Percentiles rank a stretch among this genome's conserved stretches.
Evolutionary conservation across 2,113 vertebrate genomes (phyloP).

Genomic region (Microcebus griseorufus): DNA sequence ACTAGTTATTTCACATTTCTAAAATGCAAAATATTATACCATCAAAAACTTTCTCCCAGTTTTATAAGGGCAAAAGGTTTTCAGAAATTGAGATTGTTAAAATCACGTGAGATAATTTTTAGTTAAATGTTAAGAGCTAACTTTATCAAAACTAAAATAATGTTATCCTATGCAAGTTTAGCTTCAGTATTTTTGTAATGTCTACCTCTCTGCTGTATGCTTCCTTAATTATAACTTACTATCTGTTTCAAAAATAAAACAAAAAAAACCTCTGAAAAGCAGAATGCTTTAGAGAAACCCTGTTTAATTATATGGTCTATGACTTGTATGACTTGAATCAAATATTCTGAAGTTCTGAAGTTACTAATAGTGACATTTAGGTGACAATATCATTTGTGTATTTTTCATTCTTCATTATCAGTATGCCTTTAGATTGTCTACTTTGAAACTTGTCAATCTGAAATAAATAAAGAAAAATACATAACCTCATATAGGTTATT

Average conservation of each 20-base stretch:
- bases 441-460: not conserved
- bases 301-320: not conserved
- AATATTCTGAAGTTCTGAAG: not conserved
- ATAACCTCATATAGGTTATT: not conserved
- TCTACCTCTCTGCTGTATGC: not conserved
- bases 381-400: not conserved
- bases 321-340: not conserved
- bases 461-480: not conserved
- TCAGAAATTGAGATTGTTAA: constrained; percentile 19
- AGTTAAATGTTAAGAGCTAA: constrained; percentile 3
- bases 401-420: not conserved
- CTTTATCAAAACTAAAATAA: constrained; percentile 11
- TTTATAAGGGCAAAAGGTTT: constrained; percentile 25
- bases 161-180: not conserved
- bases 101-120: not conserved
- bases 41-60: not conserved
- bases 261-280: not conserved
- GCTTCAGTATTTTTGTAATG: not conserved
- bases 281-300: not conserved
- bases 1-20: constrained; percentile 37
- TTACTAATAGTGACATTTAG: not conserved
- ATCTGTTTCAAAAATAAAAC: not conserved
- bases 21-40: constrained; percentile 14
- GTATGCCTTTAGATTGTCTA: not conserved
- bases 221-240: not conserved